Percentiles rank a stretch among this genome's conserved stretches.
Conservation (phyloP, 2,888 invertebrate species). For the Camptogramma bilineatum region DNA sequence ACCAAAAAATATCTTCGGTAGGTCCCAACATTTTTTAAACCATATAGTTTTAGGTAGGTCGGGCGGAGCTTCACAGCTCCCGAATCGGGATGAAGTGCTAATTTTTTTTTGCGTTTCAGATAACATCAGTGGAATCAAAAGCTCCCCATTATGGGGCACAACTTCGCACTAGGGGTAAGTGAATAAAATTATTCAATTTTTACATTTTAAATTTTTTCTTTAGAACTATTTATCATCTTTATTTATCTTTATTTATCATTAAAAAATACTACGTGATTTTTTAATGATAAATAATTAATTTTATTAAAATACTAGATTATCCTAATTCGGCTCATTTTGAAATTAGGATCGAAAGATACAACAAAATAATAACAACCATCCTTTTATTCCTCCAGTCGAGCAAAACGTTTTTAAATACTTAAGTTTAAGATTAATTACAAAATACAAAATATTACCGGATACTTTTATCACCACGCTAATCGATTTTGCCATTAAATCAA, state of each 20-base stretch:
- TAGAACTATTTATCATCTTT: no score
- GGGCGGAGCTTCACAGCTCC: not conserved
- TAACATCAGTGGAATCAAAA: conserved; percentile 49
- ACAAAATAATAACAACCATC: no score
- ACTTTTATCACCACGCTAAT: conserved; percentile 27
- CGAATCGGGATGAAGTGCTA: conserved; percentile 16
- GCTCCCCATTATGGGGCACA: conserved; percentile 77
- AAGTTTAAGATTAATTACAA: not conserved
- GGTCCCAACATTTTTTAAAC: conserved; percentile 33
- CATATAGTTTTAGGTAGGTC: conserved; percentile 44
- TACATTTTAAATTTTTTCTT: not conserved
- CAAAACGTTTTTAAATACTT: no score
- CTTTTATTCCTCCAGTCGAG: no score
- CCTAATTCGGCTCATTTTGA: no score
- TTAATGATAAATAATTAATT: no score
- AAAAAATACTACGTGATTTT: no score
- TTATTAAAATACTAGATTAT: no score
- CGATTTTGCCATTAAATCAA: conserved; percentile 23
- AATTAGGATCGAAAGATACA: no score
- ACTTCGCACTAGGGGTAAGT: conserved; percentile 69
- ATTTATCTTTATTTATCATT: no score
- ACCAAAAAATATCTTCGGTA: conserved; percentile 45
- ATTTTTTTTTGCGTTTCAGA: conserved; percentile 52
- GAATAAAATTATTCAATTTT: conserved; percentile 12
- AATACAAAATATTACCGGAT: not conserved